Evolutionary conservation across 2,113 vertebrate genomes (phyloP), one percentile per base, ranked within the genome.

Genomic region (Menura novaehollandiae): DNA sequence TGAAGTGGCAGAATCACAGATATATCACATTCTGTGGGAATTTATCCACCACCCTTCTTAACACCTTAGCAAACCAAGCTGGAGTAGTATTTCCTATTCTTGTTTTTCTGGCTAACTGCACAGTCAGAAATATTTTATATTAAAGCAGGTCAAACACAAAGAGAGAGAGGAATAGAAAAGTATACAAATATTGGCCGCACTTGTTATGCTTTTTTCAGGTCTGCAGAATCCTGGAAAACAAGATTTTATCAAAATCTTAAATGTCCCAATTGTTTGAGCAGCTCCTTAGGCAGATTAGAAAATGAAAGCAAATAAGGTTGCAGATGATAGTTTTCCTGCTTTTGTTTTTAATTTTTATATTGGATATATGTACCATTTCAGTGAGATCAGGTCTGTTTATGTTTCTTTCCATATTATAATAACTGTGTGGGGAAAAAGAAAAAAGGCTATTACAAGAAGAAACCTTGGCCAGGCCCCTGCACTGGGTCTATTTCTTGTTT

Each of bases 191-290:
- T 11, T 73, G 11, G 10, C 41, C 12, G 3, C 7, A 37, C 8
- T 2, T 44, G 78, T 82, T 79, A 69, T 47, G 49, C 26, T 17
- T 84, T 84, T 84, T 95, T 89, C 47, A 86, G 44, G 2, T 7
- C 52, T 75, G 15, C n/a, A 77, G 56, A 83, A 67, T 74, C n/a
- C 24, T 63, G 43, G 22, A 93, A 95, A 91, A 58, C 52, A 95
- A 90, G 71, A 81, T 94, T 90, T 88, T 88, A 91, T 95, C 79
- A 80, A 85, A 85, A 77, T 76, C 67, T 62, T 83, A 84, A 94
- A 73, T 39, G 46, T 49, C 27, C 13, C 63, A 89, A 80, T 71
- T 88, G 75, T 94, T 88, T 88, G 51, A 83, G 37, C 33, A 80
- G 51, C 51, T 95, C 39, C 39, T 79, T 77, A 64, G 32, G 30